Percentiles rank a stretch among this genome's conserved stretches.
These are phyloP conservation scores for Parazoanthus darwini DNA, from an alignment of 92 coral and sea anemone species.

Conservation along the genomic window DNA sequence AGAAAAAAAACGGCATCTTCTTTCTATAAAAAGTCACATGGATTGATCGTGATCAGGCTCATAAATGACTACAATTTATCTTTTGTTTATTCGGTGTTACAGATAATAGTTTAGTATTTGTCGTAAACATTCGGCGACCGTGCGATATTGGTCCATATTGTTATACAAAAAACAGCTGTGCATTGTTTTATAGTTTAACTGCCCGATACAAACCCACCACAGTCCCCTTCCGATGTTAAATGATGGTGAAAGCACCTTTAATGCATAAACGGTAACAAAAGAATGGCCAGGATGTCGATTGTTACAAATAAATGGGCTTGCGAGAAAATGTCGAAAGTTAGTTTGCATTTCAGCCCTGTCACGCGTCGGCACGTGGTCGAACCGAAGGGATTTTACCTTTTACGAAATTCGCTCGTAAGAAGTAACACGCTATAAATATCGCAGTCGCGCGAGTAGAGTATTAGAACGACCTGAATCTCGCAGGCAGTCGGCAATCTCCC, in stretches of 20 bases:
- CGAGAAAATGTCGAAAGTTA: neutral
- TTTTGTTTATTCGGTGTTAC: constrained; percentile 24
- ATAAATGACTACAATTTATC: neutral
- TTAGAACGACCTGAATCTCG: neutral
- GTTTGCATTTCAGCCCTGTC: constrained; percentile 11
- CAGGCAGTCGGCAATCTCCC: neutral
- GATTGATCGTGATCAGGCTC: neutral
- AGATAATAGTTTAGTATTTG: constrained; percentile 23
- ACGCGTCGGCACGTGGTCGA: constrained; percentile 20
- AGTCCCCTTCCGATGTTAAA: neutral
- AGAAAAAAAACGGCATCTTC: neutral
- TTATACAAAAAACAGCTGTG: constrained; percentile 20
- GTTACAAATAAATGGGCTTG: neutral
- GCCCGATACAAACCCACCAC: neutral
- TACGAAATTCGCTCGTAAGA: neutral
- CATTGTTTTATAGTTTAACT: neutral
- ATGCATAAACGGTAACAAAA: neutral
- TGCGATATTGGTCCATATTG: neutral
- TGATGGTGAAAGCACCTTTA: no score
- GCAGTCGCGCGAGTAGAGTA: no score
- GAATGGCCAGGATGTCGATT: neutral
- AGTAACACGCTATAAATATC: constrained; percentile 32
- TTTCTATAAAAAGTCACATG: neutral
- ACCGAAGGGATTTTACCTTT: constrained; percentile 34
- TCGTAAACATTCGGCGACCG: neutral